These are phyloP conservation scores for Elaphurus davidianus DNA, from an alignment of 2,113 vertebrate genomes.

Conservation along the genomic window DNA sequence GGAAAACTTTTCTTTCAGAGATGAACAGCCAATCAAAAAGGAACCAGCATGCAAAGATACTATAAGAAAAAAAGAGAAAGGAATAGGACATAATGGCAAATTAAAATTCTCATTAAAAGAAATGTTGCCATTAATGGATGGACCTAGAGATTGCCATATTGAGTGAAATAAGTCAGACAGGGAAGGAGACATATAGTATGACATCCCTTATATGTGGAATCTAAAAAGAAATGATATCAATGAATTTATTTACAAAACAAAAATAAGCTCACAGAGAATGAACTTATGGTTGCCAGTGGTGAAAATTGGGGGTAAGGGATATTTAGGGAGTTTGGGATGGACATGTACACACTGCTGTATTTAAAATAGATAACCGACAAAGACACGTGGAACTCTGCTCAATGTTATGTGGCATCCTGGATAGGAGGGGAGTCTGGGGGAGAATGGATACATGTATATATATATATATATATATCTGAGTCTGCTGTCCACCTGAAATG, in stretches of 20 bases:
- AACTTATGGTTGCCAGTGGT: not conserved
- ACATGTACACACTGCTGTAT: not conserved
- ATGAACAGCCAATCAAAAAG: not conserved
- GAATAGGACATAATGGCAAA: not conserved
- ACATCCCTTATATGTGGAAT: not conserved
- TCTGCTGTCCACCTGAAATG: no score
- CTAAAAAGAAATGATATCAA: not conserved
- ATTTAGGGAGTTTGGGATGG: not conserved
- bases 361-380: not conserved
- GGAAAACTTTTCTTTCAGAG: not conserved
- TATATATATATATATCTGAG: not conserved
- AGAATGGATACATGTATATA: not conserved
- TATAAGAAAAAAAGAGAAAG: not conserved
- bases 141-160: not conserved
- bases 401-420: not conserved
- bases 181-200: not conserved
- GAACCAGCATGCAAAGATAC: not conserved
- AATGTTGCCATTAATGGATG: not conserved
- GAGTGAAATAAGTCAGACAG: not conserved
- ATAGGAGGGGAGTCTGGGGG: not conserved
- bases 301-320: not conserved
- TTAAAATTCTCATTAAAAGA: not conserved
- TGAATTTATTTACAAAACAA: not conserved
- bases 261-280: not conserved
- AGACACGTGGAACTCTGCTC: not conserved